Percentiles rank a stretch among this genome's conserved stretches.
phyloP scores from a whole-genome alignment of 2,888 invertebrate genomes.

The Ethmia dodecea region DNA sequence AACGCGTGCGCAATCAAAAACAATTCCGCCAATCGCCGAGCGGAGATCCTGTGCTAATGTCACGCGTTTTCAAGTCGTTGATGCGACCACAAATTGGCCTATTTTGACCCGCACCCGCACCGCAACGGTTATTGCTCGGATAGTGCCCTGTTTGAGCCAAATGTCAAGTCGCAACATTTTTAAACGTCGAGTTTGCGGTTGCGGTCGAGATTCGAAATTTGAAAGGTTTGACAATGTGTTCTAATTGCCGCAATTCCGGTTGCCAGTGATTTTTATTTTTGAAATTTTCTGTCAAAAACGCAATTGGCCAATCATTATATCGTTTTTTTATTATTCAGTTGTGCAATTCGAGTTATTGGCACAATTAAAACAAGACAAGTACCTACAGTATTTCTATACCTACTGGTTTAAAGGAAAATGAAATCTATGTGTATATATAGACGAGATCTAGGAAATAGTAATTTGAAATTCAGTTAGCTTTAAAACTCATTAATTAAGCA shows the following conservation, averaged over 20 bases:
- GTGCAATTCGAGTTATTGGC: too few species aligned
- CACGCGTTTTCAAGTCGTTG: constrained; percentile 41
- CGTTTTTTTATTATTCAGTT: too few species aligned
- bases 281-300: too few species aligned
- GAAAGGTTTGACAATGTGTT: constrained; percentile 56
- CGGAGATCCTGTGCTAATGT: constrained; percentile 56
- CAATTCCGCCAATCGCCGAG: constrained; percentile 51
- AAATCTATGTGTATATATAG: too few species aligned
- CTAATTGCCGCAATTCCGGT: constrained; percentile 33
- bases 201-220: constrained; percentile 26
- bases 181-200: constrained; percentile 35
- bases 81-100: constrained; percentile 44
- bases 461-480: too few species aligned
- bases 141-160: constrained; percentile 34
- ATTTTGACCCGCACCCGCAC: constrained; percentile 34
- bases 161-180: constrained; percentile 44
- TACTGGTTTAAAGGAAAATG: too few species aligned
- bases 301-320: too few species aligned
- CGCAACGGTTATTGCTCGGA: constrained; percentile 35
- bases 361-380: too few species aligned
- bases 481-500: too few species aligned
- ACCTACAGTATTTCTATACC: too few species aligned
- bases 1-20: constrained; percentile 56
- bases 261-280: not conserved
- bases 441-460: too few species aligned